Percentiles rank a stretch among this genome's conserved stretches.
Evolutionary conservation across 2,113 vertebrate species (phyloP).

Genomic region (Nannospalax galili): DNA sequence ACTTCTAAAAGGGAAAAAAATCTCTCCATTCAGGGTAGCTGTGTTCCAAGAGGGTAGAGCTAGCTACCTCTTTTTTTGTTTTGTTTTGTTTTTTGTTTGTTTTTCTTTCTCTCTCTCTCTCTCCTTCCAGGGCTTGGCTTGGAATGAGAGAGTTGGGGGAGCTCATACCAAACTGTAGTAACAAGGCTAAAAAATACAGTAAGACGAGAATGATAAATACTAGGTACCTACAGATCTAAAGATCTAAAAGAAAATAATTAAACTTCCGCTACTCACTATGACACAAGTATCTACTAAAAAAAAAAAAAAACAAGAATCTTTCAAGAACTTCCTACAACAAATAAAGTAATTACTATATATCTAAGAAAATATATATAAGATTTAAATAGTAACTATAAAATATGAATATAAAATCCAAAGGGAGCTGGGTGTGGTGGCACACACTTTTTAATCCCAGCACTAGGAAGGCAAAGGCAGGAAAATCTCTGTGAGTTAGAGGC

Average conservation of each 20-base stretch:
- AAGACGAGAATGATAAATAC: conserved; percentile 30
- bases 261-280: background rate
- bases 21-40: background rate
- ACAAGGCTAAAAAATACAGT: background rate
- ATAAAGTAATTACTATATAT: background rate
- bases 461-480: too few relatives aligned
- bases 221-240: background rate
- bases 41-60: background rate
- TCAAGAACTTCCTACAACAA: background rate
- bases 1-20: background rate
- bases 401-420: background rate
- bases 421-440: too few relatives aligned
- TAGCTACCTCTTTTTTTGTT: too few relatives aligned
- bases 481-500: too few relatives aligned
- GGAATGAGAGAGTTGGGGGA: background rate
- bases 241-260: background rate
- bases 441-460: too few relatives aligned
- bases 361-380: conserved; percentile 6
- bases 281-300: conserved; percentile 10
- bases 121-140: background rate
- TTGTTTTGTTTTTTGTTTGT: too few relatives aligned
- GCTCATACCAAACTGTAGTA: background rate
- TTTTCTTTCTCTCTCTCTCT: too few relatives aligned
- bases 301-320: background rate
- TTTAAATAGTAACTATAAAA: background rate